Base-by-base conservation (phyloP, 2,888 invertebrate species). In the Meta bourneti region DNA sequence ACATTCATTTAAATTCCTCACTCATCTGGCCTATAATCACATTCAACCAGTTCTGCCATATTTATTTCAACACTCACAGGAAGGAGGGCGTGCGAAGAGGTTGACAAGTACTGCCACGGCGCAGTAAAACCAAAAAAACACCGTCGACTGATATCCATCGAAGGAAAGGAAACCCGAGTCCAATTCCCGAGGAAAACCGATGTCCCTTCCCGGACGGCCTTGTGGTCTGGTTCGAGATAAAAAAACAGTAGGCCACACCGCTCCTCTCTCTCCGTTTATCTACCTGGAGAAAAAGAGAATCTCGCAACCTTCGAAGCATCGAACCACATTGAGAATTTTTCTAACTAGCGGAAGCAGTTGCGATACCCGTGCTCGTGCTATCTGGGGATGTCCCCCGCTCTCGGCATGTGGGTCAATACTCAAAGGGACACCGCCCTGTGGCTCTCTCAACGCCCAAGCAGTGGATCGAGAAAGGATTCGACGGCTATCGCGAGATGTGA, bases 361-460 rank as follows among this genome's bases (percentile, higher is more conserved):
- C 78, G 77, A 82, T 52, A 84, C 78, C 71, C 61, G 79, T 69
- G 80, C 54, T 52, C 75, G 90, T 90, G 90, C 90, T 86, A 90
- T 86, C 82, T 34, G 70, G 87, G 61, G 91, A 91, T 77, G 86
- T 91, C 91, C 91, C 87, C 77, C 78, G 8, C 70, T 20, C 69
- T 16, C 75, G 74, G 77, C 87, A 91, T 91, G 78, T 91, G 82
- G 91, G 91, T 91, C 91, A 91, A 91, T 75, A 91, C 61, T 91
- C 87, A 82, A 81, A 87, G 81, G 87, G 91, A 83, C 91, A 91
- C 91, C 87, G 91, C 91, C 91, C 90, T 79, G 77, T 74, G 70
- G 72, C 34, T 51, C 87, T 13, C 70, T 20, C 87, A 49, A 71
- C 78, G 51, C 79, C 78, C 87, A 34, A 34, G 34, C 34, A 34